A percentile compares a stretch with the other conserved stretches of the same genome.
phyloP scores from a whole-genome alignment of 2,113 vertebrate genomes.

The Fregata magnificens region DNA sequence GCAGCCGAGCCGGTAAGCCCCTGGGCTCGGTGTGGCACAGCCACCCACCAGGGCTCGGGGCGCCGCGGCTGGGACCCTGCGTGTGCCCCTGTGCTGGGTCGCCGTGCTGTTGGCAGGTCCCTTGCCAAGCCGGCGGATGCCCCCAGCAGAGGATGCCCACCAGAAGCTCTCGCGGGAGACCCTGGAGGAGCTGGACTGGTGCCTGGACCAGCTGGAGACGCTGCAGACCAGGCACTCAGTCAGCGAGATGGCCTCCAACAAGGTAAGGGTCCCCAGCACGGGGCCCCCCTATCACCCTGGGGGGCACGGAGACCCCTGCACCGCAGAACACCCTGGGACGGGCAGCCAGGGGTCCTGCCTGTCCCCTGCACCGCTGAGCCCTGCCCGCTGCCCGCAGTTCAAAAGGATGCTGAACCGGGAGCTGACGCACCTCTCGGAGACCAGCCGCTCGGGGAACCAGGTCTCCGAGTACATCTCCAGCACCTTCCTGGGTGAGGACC shows the following conservation, averaged over 20 bases:
- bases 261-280: background rate
- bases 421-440: constrained; percentile 90
- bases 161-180: constrained; percentile 88
- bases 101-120: background rate
- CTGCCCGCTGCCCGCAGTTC: constrained; percentile 75
- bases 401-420: constrained; percentile 94
- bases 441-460: constrained; percentile 92
- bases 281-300: background rate
- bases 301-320: fast-evolving
- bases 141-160: constrained; percentile 82
- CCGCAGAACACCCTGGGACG: fast-evolving
- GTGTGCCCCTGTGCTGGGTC: background rate
- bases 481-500: constrained; percentile 84
- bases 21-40: background rate
- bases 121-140: background rate
- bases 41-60: background rate
- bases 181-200: constrained; percentile 95
- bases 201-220: constrained; percentile 93
- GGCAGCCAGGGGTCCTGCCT: background rate
- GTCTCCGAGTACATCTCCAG: constrained; percentile 93
- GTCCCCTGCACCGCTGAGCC: background rate
- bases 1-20: fast-evolving
- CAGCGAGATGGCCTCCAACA: constrained; percentile 81
- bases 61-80: fast-evolving
- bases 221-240: constrained; percentile 85